Evolutionary conservation across 2,888 invertebrate species (phyloP).

Genomic region (Cataglyphis albicans): DNA sequence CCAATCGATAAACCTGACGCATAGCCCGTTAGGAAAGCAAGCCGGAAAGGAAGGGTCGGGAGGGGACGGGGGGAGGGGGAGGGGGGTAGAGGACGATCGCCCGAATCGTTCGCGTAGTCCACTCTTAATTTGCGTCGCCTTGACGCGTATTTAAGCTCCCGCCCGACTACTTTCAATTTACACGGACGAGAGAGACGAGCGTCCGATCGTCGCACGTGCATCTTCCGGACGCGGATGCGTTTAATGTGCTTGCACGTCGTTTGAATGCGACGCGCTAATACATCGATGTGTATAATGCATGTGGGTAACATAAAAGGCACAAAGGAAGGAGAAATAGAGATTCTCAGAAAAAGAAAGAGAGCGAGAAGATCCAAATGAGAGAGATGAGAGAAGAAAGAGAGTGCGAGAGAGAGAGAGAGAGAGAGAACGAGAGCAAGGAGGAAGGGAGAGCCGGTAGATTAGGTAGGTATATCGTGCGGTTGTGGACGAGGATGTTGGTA

Average conservation of each 20-base stretch:
- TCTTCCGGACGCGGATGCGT: conserved; percentile 58
- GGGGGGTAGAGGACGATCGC: neutral
- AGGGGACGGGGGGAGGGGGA: too few species aligned
- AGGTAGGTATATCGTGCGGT: conserved; percentile 80
- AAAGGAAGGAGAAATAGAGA: conserved; percentile 50
- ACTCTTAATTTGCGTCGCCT: conserved; percentile 69
- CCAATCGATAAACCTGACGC: conserved; percentile 57
- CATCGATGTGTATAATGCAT: conserved; percentile 70
- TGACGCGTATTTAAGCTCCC: conserved; percentile 57
- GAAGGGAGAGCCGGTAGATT: conserved; percentile 79
- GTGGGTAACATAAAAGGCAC: conserved; percentile 61
- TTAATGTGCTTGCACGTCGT: conserved; percentile 69
- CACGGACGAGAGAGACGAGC: conserved; percentile 3
- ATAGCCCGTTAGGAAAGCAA: conserved; percentile 9
- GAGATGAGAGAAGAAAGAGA: conserved; percentile 10
- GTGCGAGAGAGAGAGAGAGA: conserved; percentile 24
- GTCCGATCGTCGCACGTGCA: conserved; percentile 27
- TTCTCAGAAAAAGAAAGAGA: conserved; percentile 40
- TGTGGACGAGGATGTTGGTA: conserved; percentile 75
- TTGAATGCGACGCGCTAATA: conserved; percentile 66
- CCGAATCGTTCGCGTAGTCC: conserved; percentile 55
- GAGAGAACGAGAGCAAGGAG: conserved; percentile 54
- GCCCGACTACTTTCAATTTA: neutral
- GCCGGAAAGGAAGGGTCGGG: neutral
- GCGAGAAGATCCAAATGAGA: conserved; percentile 53